phyloP scores from a whole-genome alignment of 2,113 vertebrate species.

The Eira barbara region DNA sequence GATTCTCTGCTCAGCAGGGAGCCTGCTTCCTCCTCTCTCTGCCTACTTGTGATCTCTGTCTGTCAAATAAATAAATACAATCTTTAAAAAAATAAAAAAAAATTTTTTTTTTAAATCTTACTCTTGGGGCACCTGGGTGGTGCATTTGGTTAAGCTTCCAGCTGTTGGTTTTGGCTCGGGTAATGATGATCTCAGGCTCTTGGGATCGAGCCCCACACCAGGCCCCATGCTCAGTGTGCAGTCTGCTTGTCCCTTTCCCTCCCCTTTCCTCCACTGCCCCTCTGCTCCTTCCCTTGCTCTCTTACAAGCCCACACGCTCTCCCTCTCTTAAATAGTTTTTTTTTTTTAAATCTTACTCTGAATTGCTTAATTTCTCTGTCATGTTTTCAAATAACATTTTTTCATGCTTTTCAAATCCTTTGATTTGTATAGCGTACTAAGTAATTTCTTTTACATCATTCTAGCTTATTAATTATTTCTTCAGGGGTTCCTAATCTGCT shows the following conservation, averaged over 20 bases:
- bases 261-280: background rate
- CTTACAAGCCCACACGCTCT: background rate
- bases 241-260: background rate
- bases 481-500: background rate
- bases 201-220: background rate
- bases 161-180: too few relatives aligned
- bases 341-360: background rate
- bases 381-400: background rate
- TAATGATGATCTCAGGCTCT: background rate
- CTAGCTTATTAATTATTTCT: background rate
- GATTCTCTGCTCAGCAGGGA: too few relatives aligned
- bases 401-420: background rate
- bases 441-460: background rate
- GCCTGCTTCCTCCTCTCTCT: too few relatives aligned
- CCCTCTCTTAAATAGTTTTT: background rate
- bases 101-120: too few relatives aligned
- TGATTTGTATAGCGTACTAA: background rate
- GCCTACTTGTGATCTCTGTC: too few relatives aligned
- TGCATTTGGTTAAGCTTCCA: too few relatives aligned
- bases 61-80: too few relatives aligned
- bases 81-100: too few relatives aligned
- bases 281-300: background rate
- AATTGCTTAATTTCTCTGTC: background rate
- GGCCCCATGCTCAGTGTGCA: background rate
- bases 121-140: too few relatives aligned